Evolutionary conservation across 2,113 vertebrate genomes (phyloP).

Genomic region (Anseranas semipalmata): DNA sequence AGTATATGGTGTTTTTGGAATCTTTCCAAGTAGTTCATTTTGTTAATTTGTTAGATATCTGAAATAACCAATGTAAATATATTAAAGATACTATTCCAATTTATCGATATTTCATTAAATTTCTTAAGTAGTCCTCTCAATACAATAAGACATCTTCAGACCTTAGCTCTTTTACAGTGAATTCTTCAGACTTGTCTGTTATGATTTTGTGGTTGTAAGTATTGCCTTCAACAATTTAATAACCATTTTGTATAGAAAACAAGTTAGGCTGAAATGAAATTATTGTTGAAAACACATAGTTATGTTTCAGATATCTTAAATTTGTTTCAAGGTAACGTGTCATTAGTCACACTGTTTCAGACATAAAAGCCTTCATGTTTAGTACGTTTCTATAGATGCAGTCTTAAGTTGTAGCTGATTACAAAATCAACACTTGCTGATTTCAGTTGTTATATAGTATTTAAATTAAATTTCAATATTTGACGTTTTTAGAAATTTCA

Average conservation of each 20-base stretch:
- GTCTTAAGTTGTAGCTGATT: neutral
- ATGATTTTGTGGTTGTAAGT: neutral
- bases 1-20: neutral
- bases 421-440: neutral
- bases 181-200: neutral
- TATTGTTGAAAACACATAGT: neutral
- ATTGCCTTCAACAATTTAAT: neutral
- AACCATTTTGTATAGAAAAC: neutral
- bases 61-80: neutral
- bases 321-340: neutral
- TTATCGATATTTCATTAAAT: neutral
- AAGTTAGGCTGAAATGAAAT: neutral
- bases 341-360: neutral
- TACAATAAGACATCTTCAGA: neutral
- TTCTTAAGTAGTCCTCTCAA: neutral
- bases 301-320: neutral
- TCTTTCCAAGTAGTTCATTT: neutral
- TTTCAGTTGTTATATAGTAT: neutral
- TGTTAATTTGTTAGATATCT: neutral
- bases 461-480: neutral
- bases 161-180: neutral
- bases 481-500: neutral
- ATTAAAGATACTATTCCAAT: neutral
- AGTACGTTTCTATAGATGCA: neutral
- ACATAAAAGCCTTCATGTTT: neutral